These are phyloP conservation scores for Peribatodes rhomboidaria DNA, from an alignment of 2,888 invertebrate species.

Conservation along the genomic window DNA sequence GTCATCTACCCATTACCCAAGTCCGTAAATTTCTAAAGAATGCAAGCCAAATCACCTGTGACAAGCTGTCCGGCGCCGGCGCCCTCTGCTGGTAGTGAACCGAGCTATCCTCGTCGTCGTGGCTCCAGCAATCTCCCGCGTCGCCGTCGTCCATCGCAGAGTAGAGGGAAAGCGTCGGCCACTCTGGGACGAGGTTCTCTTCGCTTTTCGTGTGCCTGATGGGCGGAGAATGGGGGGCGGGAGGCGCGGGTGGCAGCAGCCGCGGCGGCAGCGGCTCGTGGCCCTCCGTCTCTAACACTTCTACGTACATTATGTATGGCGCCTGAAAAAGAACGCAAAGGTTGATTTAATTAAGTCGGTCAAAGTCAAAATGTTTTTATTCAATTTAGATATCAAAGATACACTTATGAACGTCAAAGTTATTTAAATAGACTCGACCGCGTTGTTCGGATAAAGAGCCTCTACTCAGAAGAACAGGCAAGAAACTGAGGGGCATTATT, in stretches of 20 bases:
- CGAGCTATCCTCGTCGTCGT: conserved; percentile 96
- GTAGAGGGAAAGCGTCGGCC: conserved; percentile 82
- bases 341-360: background rate
- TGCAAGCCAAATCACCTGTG: conserved; percentile 91
- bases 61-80: conserved; percentile 87
- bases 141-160: conserved; percentile 73
- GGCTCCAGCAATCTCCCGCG: conserved; percentile 95
- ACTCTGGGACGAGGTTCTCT: conserved; percentile 92
- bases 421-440: no score
- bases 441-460: no score
- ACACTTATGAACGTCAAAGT: no score
- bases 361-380: no score
- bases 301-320: conserved; percentile 99
- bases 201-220: conserved; percentile 97
- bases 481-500: no score
- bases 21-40: background rate
- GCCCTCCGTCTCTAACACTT: conserved; percentile 92
- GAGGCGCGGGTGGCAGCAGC: conserved; percentile 91
- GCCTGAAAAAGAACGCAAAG: conserved; percentile 88
- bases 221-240: conserved; percentile 89
- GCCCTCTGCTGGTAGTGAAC: conserved; percentile 70
- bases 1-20: background rate
- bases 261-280: conserved; percentile 96
- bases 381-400: no score
- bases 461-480: no score